A percentile compares a stretch with the other conserved stretches of the same genome.
Conservation (phyloP, 2,888 invertebrate genomes). For the Chrysolina oricalcia region DNA sequence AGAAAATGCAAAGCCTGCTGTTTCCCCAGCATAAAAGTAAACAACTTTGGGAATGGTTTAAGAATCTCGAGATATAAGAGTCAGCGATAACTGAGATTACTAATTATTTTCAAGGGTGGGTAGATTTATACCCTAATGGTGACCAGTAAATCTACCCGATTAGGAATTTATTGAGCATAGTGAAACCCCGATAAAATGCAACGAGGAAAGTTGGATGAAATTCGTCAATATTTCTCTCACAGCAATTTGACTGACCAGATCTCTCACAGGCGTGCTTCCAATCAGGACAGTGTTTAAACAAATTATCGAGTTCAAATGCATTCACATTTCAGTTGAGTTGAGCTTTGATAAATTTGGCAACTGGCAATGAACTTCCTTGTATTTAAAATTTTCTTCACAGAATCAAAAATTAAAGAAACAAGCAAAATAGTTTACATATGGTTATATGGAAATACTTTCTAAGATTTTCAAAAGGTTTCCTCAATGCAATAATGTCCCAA, state of each 20-base stretch:
- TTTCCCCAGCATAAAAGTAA: constrained; percentile 14
- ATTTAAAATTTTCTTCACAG: too few relatives aligned
- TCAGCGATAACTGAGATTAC: constrained; percentile 24
- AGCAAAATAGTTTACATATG: too few relatives aligned
- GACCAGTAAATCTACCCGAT: constrained; percentile 25
- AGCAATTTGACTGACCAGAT: constrained; percentile 25
- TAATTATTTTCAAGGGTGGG: constrained; percentile 22
- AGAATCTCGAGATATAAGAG: constrained; percentile 23
- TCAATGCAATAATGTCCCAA: too few relatives aligned
- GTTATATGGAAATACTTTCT: too few relatives aligned
- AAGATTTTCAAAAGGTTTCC: too few relatives aligned
- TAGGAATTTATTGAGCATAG: constrained; percentile 23
- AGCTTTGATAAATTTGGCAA: too few relatives aligned
- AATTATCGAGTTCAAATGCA: not conserved
- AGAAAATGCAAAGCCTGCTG: not conserved
- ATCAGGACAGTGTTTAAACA: constrained; percentile 1
- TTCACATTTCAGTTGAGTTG: too few relatives aligned
- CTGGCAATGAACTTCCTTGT: too few relatives aligned
- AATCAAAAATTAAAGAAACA: too few relatives aligned
- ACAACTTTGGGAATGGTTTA: constrained; percentile 9
- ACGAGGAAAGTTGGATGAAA: constrained; percentile 12
- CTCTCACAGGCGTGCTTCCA: constrained; percentile 4
- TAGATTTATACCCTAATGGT: constrained; percentile 25
- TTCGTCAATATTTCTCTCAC: constrained; percentile 23
- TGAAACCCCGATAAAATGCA: constrained; percentile 24